phyloP scores from a whole-genome alignment of 2,888 invertebrate species.

The Apoda limacodes region DNA sequence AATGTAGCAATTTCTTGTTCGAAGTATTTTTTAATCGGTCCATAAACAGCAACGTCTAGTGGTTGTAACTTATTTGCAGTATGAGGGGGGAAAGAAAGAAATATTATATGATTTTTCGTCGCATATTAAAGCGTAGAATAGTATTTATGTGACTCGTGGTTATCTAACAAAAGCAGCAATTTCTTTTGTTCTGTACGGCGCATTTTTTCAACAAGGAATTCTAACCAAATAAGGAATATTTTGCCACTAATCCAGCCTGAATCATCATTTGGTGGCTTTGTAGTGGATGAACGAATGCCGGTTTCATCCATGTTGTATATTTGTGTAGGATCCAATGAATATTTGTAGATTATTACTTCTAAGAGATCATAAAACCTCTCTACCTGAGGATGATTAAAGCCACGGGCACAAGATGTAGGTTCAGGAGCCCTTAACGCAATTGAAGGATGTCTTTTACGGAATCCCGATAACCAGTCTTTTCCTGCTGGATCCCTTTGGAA shows the following conservation, averaged over 20 bases:
- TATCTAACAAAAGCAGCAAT: conserved; percentile 10
- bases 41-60: conserved; percentile 4
- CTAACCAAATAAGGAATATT: conserved; percentile 2
- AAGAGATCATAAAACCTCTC: too few relatives aligned
- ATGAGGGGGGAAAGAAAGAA: conserved; percentile 14
- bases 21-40: conserved; percentile 8
- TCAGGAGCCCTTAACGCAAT: too few relatives aligned
- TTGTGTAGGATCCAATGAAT: conserved; percentile 2
- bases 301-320: conserved; percentile 11
- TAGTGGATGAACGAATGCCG: conserved; percentile 2
- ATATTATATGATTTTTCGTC: conserved; percentile 12
- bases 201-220: too few relatives aligned
- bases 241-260: conserved; percentile 2
- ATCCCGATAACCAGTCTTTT: too few relatives aligned
- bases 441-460: too few relatives aligned
- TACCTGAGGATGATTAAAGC: too few relatives aligned
- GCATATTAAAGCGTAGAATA: conserved; percentile 13
- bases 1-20: conserved; percentile 6
- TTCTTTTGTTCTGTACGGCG: conserved; percentile 7
- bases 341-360: conserved; percentile 5
- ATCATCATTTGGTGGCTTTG: conserved; percentile 2
- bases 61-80: conserved; percentile 8
- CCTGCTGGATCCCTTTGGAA: too few relatives aligned
- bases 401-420: too few relatives aligned
- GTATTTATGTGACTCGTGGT: conserved; percentile 13